Conservation (phyloP, 2,888 invertebrate species). For the Amphipyra tragopoginis region DNA sequence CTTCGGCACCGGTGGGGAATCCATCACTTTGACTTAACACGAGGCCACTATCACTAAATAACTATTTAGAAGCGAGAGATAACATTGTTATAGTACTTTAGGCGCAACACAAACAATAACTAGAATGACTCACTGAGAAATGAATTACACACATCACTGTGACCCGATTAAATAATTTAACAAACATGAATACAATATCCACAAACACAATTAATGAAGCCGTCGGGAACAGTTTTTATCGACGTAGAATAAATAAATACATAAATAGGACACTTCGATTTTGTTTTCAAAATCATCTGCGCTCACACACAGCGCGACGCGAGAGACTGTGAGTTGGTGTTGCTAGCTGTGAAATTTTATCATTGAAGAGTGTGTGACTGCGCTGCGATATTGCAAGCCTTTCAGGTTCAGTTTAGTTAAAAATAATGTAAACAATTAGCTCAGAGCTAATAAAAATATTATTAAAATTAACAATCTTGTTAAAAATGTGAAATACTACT, state of each 20-base stretch:
- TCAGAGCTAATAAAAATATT: too few relatives aligned
- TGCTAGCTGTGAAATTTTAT: slow-evolving; percentile 20
- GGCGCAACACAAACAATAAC: slow-evolving; percentile 62
- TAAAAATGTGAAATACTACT: too few relatives aligned
- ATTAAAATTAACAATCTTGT: too few relatives aligned
- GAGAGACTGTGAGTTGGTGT: slow-evolving; percentile 16
- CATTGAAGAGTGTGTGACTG: too few relatives aligned
- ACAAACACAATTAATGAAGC: slow-evolving; percentile 15
- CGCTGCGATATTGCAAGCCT: neutral
- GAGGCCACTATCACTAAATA: slow-evolving; percentile 52
- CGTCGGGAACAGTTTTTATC: slow-evolving; percentile 13
- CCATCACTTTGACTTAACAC: slow-evolving; percentile 68
- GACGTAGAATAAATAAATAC: slow-evolving; percentile 18
- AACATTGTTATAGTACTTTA: slow-evolving; percentile 64
- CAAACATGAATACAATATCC: slow-evolving; percentile 11
- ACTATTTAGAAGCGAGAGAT: slow-evolving; percentile 61
- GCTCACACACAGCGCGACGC: slow-evolving; percentile 28
- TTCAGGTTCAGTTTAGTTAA: too few relatives aligned
- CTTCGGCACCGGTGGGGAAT: slow-evolving; percentile 84
- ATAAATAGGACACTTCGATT: slow-evolving; percentile 8
- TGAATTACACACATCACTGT: slow-evolving; percentile 51
- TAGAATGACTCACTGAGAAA: slow-evolving; percentile 62
- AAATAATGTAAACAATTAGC: too few relatives aligned
- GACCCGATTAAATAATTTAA: slow-evolving; percentile 53
- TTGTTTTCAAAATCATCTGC: slow-evolving; percentile 45